Conservation (phyloP, 1,140 invertebrate species). For the Eriocheir sinensis region DNA sequence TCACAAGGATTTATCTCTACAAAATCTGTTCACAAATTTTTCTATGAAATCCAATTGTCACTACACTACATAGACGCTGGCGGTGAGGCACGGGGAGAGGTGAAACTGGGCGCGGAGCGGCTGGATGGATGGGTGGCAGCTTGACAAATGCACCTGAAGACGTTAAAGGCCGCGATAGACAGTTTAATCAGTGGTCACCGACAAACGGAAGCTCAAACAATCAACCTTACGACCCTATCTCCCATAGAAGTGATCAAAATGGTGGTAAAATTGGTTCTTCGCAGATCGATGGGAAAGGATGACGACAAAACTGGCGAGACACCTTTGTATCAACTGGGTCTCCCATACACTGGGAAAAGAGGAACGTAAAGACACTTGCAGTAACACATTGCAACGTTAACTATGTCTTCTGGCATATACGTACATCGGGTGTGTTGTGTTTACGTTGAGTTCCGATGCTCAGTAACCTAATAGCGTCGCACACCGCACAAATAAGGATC, state of each 20-base stretch:
- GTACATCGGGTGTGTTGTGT: no score
- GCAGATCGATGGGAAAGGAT: no score
- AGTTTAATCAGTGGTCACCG: background rate
- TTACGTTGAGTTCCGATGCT: background rate
- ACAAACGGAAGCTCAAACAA: background rate
- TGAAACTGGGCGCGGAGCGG: background rate
- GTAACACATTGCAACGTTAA: no score
- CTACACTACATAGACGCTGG: background rate
- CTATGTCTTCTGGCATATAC: no score
- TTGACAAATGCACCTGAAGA: background rate
- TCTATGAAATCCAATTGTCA: no score
- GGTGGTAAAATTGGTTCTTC: background rate
- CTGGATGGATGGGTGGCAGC: background rate
- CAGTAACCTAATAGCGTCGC: background rate
- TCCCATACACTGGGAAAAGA: no score
- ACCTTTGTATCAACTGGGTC: no score
- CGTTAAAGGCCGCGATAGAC: background rate
- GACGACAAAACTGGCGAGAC: no score
- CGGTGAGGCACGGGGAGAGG: background rate
- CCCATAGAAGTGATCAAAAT: background rate
- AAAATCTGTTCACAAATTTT: no score
- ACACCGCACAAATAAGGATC: background rate
- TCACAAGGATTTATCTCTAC: no score
- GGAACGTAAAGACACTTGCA: no score
- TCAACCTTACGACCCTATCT: background rate